Conservation (phyloP, 2,113 vertebrate species). For the Pionites leucogaster region DNA sequence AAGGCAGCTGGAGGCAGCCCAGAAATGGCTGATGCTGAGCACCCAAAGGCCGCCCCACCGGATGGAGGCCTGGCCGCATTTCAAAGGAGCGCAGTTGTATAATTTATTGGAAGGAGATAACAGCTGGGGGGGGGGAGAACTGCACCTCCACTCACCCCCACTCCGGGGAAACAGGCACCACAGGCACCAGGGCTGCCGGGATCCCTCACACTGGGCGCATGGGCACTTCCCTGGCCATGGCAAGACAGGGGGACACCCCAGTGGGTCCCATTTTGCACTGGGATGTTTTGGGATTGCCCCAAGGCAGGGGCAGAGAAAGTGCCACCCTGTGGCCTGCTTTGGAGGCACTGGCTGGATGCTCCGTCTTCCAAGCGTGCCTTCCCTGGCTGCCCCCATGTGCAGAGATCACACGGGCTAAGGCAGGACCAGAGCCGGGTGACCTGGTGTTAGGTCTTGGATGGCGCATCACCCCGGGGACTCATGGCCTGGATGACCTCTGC, state of each 20-base stretch:
- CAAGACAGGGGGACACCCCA: background rate
- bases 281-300: background rate
- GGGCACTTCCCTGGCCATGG: fast-evolving
- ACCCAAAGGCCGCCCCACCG: background rate
- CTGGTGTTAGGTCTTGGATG: background rate
- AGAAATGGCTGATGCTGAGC: background rate
- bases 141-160: background rate
- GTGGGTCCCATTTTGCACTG: fast-evolving
- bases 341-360: background rate
- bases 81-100: constrained; percentile 22
- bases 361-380: fast-evolving
- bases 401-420: background rate
- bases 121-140: background rate
- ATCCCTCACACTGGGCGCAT: fast-evolving
- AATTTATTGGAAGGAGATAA: constrained; percentile 38
- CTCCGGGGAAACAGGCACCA: background rate
- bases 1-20: background rate
- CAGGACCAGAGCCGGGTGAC: fast-evolving
- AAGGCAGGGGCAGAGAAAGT: background rate
- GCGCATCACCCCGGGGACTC: background rate
- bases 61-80: constrained; percentile 3
- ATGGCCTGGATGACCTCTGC: no score
- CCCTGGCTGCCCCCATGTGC: fast-evolving
- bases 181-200: fast-evolving
- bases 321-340: background rate